A percentile compares a stretch with the other conserved stretches of the same genome.
phyloP scores from a whole-genome alignment of 2,888 invertebrate genomes.

The Drosophila colorata region DNA sequence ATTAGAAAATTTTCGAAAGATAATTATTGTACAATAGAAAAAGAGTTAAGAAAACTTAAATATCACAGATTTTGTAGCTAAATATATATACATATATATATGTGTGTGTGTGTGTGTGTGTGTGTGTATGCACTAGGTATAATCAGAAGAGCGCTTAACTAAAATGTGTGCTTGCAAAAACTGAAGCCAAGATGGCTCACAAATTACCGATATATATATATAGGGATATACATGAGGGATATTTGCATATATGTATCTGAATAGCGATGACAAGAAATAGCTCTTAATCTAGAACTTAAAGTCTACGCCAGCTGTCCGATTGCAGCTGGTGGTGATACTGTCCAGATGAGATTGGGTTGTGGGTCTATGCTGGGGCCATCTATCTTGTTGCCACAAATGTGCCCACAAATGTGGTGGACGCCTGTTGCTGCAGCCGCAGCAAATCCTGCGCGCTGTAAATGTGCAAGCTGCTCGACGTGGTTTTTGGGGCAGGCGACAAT shows the following conservation, averaged over 20 bases:
- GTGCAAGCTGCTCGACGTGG: constrained; percentile 53
- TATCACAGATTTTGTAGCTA: constrained; percentile 82
- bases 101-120: not conserved
- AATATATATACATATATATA: constrained; percentile 30
- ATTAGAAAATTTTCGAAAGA: constrained; percentile 50
- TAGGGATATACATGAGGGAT: constrained; percentile 16
- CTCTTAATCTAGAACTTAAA: constrained; percentile 62
- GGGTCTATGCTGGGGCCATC: not conserved
- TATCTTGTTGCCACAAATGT: constrained; percentile 37
- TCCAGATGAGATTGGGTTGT: constrained; percentile 66
- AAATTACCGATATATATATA: not conserved
- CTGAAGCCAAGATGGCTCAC: constrained; percentile 7
- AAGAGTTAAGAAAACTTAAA: constrained; percentile 79
- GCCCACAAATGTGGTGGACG: constrained; percentile 30
- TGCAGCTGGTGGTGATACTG: constrained; percentile 54
- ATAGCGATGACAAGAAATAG: constrained; percentile 67
- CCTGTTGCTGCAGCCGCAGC: constrained; percentile 65
- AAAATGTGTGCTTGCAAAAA: constrained; percentile 33
- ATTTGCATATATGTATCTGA: constrained; percentile 58
- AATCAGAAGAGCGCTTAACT: constrained; percentile 45
- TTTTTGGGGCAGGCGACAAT: not conserved
- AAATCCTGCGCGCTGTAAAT: constrained; percentile 77
- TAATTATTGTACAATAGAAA: constrained; percentile 57
- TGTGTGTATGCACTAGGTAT: constrained; percentile 49
- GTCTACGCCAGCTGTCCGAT: constrained; percentile 38